These are phyloP conservation scores for Ischnura elegans DNA, from an alignment of 2,888 invertebrate genomes.

Conservation along the genomic window DNA sequence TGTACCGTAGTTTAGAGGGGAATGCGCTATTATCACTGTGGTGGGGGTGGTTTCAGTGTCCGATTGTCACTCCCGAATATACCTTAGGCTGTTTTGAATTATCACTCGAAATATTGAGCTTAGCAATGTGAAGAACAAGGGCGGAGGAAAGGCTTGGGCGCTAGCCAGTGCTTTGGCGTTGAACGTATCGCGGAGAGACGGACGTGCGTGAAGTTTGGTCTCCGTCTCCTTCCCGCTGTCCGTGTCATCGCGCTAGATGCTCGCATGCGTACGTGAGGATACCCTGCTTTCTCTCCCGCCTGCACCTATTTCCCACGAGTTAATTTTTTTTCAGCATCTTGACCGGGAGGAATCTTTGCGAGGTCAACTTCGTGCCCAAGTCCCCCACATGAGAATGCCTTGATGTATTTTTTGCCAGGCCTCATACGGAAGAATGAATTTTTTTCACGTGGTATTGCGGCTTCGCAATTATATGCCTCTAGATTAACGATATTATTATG, in stretches of 20 bases:
- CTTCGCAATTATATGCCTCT: too few species aligned
- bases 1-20: too few species aligned
- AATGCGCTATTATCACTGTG: too few species aligned
- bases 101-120: too few species aligned
- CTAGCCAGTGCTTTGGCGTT: background rate
- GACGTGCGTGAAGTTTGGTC: background rate
- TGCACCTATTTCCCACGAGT: background rate
- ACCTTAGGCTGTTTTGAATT: too few species aligned
- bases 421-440: background rate
- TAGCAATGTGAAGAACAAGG: background rate
- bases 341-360: conserved; percentile 25
- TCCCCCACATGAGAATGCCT: background rate
- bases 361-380: conserved; percentile 35
- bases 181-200: too few species aligned
- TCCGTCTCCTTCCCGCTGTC: too few species aligned
- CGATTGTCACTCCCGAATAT: too few species aligned
- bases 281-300: background rate
- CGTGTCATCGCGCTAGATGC: too few species aligned
- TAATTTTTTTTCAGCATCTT: background rate
- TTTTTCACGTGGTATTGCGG: too few species aligned
- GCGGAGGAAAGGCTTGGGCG: background rate
- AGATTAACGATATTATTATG: too few species aligned
- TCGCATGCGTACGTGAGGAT: background rate
- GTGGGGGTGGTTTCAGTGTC: too few species aligned
- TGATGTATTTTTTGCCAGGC: background rate